Percentiles rank a stretch among this genome's conserved stretches.
Conservation (phyloP, 2,113 vertebrate genomes). For the Pungitius pungitius region DNA sequence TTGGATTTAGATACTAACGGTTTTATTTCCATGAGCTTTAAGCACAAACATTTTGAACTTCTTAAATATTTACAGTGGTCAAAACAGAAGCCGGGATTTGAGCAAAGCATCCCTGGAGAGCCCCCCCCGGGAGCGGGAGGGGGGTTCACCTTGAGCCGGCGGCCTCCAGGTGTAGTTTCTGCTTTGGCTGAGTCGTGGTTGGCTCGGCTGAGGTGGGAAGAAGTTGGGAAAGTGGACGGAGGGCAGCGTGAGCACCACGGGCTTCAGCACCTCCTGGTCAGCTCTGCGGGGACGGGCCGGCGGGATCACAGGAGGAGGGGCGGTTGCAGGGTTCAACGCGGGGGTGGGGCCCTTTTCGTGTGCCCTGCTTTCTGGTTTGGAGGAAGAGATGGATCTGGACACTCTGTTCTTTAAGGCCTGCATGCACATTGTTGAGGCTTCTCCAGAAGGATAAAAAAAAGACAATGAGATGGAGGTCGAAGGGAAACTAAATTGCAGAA, state of each 20-base stretch:
- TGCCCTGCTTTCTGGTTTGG: constrained; percentile 12
- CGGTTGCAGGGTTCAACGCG: not conserved
- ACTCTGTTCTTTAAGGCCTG: constrained; percentile 25
- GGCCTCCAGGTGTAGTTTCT: constrained; percentile 36
- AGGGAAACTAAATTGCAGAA: not conserved
- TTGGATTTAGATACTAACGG: not conserved
- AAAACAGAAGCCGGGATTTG: constrained; percentile 69
- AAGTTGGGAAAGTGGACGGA: constrained; percentile 64
- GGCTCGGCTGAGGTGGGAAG: constrained; percentile 5
- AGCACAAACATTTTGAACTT: not conserved
- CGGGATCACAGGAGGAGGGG: not conserved
- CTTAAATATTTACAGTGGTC: constrained; percentile 7
- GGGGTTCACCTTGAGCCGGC: not conserved
- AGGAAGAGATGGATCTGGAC: constrained; percentile 3
- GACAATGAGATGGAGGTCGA: not conserved
- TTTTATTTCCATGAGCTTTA: constrained; percentile 14
- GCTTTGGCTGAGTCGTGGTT: not conserved
- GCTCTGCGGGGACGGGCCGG: constrained; percentile 29
- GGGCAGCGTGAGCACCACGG: constrained; percentile 77
- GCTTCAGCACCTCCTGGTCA: constrained; percentile 70
- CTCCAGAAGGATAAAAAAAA: constrained; percentile 41
- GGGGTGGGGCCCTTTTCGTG: not conserved
- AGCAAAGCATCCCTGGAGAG: constrained; percentile 46
- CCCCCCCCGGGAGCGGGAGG: constrained; percentile 17
- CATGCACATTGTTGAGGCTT: constrained; percentile 14